phyloP scores from a whole-genome alignment of 2,797 vertebrate species.

The Acanthurus lineatus region DNA sequence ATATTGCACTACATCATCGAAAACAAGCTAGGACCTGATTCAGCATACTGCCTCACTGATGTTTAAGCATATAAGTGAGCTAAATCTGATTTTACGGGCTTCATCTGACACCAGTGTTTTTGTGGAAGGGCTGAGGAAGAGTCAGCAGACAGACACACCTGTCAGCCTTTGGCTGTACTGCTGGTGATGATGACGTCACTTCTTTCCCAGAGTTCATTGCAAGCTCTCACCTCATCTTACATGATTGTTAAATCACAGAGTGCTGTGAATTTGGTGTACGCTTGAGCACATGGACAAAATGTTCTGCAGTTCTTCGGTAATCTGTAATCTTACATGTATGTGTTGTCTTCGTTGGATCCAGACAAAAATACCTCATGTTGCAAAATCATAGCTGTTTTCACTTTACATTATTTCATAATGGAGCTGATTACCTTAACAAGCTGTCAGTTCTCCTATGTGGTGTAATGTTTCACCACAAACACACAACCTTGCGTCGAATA shows the following conservation, averaged over 20 bases:
- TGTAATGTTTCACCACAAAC: slow-evolving; percentile 23
- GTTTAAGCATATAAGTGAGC: not conserved
- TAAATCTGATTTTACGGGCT: not conserved
- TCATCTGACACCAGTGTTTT: slow-evolving; percentile 38
- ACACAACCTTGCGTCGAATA: slow-evolving; percentile 37
- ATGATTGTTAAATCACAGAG: slow-evolving; percentile 47
- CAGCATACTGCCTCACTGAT: not conserved
- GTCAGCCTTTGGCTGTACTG: slow-evolving; percentile 46
- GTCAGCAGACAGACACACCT: slow-evolving; percentile 65
- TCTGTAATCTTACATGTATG: slow-evolving; percentile 24
- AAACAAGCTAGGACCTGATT: not conserved
- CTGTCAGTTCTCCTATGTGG: slow-evolving; percentile 8
- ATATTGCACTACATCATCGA: not conserved
- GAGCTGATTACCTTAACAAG: slow-evolving; percentile 22
- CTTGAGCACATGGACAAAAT: slow-evolving; percentile 37
- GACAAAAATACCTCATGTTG: slow-evolving; percentile 29
- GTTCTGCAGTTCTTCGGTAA: slow-evolving; percentile 18
- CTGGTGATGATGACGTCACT: slow-evolving; percentile 68
- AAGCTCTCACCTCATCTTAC: slow-evolving; percentile 53
- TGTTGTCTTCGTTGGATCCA: slow-evolving; percentile 18
- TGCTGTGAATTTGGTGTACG: slow-evolving; percentile 45
- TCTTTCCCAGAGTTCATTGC: slow-evolving; percentile 58
- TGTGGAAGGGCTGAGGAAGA: slow-evolving; percentile 40
- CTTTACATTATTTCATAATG: slow-evolving; percentile 33
- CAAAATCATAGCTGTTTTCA: slow-evolving; percentile 15